Evolutionary conservation across 1,140 invertebrate species (phyloP), one percentile per base, ranked within the genome.

Genomic region (Drosophila athabasca): DNA sequence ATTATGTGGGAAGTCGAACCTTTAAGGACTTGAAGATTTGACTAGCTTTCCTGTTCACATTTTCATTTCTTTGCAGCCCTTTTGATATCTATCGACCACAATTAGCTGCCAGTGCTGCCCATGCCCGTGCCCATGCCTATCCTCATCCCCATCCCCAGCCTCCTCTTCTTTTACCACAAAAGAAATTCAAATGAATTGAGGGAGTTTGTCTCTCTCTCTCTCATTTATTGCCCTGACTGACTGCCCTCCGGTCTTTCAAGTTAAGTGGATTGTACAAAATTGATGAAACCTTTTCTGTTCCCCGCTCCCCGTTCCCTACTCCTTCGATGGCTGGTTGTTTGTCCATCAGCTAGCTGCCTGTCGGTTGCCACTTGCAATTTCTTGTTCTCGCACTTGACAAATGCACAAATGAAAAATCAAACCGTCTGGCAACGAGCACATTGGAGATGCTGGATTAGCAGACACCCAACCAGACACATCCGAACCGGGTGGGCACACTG

Each of bases 341-440:
- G 68, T 17, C 59, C 62, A 64, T 73, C 62, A 58, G 46, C 35
- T 19, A 1, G 17, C 17, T 57, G 64, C 41, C 67, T 70, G 65
- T 60, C 79, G 62, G 65, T 44, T 71, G 77, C 75, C 79, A 83
- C 59, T 83, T 76, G 65, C 80, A 61, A 72, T 76, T 79, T 69
- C 49, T 61, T 51, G 43, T 67, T 67, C 41, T 76, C 58, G 50
- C 62, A 59, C 52, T 75, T 84, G 76, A 84, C 76, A 83, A 82
- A 83, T 73, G 79, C 74, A 69, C 79, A 76, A 76, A 79, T 76
- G 71, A 79, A 79, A 76, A 79, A 72, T 75, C 79, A 79, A 83
- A 67, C 46, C 75, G 62, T 67, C 59, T 29, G 9, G 3, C 35
- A 39, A 31, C 26, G 60, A 55, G 41, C 39, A 44, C 26, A 65